These are phyloP conservation scores for Diadumene lineata DNA, from an alignment of 92 coral and sea anemone genomes.

Conservation along the genomic window DNA sequence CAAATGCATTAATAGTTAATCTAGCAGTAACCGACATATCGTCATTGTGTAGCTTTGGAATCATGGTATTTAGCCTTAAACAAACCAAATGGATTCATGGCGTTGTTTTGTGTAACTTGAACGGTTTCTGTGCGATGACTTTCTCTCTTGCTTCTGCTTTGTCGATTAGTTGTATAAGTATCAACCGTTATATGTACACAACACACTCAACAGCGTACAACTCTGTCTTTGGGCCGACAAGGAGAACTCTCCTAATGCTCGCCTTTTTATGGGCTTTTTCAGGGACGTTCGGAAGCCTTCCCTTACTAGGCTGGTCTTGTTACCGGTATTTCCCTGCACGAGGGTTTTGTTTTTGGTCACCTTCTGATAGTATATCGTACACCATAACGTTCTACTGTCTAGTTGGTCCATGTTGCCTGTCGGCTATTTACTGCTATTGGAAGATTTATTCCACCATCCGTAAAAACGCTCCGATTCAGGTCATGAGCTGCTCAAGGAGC, in stretches of 20 bases:
- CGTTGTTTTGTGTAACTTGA: slow-evolving; percentile 17
- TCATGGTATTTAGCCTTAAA: slow-evolving; percentile 15
- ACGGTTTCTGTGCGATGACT: slow-evolving; percentile 33
- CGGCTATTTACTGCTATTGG: slow-evolving; percentile 39
- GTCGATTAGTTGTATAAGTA: slow-evolving; percentile 48
- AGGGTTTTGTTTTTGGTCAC: slow-evolving; percentile 43
- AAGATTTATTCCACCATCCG: slow-evolving; percentile 27
- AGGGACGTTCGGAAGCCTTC: slow-evolving; percentile 36
- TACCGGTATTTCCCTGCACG: slow-evolving; percentile 39
- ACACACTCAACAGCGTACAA: slow-evolving; percentile 3
- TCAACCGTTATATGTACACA: slow-evolving; percentile 26
- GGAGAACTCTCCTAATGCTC: slow-evolving; percentile 21
- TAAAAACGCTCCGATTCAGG: slow-evolving; percentile 14
- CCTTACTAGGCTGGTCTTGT: slow-evolving; percentile 43
- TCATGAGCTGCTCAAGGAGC: neutral
- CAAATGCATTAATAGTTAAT: slow-evolving; percentile 34
- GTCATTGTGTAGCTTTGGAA: slow-evolving; percentile 23
- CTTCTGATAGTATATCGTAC: slow-evolving; percentile 38
- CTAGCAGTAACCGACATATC: slow-evolving; percentile 44
- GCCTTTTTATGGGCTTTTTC: slow-evolving; percentile 28
- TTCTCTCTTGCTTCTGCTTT: slow-evolving; percentile 51
- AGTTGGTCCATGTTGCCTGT: slow-evolving; percentile 41
- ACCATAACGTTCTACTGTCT: slow-evolving; percentile 37
- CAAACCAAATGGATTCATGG: slow-evolving; percentile 40
- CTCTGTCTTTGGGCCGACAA: slow-evolving; percentile 25